phyloP scores from a whole-genome alignment of 2,888 invertebrate species.

The Gibbula magus region DNA sequence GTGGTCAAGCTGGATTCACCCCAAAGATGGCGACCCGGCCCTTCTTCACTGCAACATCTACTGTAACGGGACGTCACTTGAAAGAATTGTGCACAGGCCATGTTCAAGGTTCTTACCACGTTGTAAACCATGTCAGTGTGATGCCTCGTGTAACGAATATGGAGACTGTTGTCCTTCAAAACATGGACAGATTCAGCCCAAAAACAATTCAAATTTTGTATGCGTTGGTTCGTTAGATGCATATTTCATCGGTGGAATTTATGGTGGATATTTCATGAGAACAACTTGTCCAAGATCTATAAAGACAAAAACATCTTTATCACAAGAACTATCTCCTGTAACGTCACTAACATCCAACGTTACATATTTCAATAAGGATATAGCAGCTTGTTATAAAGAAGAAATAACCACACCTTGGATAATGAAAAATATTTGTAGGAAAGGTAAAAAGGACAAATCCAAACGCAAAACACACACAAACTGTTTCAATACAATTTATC shows the following conservation, averaged over 20 bases:
- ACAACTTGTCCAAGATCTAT: background rate
- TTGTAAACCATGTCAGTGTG: conserved; percentile 22
- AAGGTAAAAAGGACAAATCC: conserved; percentile 20
- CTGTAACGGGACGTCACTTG: background rate
- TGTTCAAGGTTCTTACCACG: background rate
- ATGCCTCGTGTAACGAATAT: background rate
- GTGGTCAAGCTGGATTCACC: too few species aligned
- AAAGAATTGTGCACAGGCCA: background rate
- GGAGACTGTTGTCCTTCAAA: conserved; percentile 29
- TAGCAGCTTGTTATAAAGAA: conserved; percentile 17
- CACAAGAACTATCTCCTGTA: background rate
- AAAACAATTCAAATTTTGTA: background rate
- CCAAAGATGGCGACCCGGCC: background rate
- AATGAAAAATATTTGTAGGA: conserved; percentile 25
- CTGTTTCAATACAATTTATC: background rate
- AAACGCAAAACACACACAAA: background rate
- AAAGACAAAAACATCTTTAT: background rate
- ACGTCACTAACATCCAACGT: background rate
- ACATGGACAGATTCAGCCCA: background rate
- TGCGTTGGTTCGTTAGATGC: background rate
- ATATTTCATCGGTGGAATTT: too few species aligned
- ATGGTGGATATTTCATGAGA: background rate
- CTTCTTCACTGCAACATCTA: background rate
- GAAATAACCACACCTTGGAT: background rate
- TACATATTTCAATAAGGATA: conserved; percentile 21